Base-by-base conservation (phyloP, 2,113 vertebrate species). In the Nestor notabilis region DNA sequence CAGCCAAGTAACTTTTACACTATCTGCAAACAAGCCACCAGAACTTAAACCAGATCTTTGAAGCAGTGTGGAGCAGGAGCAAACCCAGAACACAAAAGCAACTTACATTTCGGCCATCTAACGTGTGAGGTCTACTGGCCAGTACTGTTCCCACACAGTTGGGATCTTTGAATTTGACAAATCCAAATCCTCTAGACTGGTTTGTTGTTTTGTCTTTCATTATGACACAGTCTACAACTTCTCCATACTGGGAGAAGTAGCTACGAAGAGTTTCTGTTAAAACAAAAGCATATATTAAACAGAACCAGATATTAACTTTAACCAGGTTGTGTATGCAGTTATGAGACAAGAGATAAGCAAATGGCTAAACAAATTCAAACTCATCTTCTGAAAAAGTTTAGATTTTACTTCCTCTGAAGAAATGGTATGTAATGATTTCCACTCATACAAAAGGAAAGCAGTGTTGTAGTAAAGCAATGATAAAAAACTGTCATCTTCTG, bases 201-300 rank as follows among this genome's bases (percentile, higher is more conserved):
- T 99, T 99, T 98, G 99, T 99, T 50, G 99, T 99, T 98, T 99
- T 99, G 97, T 99, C 99, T 98, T 99, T 99, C 99, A 99, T 99
- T 97, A 99, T 99, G 96, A 99, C 99, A 97, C 99, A 99, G 98
- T 99, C 99, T 86, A 99, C 99, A 23, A 99, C 99, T 97, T 99
- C 99, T 87, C 99, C 99, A 98, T 99, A 99, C 69, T 99, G 99
- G 89, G 99, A 99, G 97, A 99, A 99, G 98, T 99, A 99, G 98
- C 98, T 99, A 96, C 99, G 99, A 90, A 99, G 98, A 21, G 99
- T 99, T 98, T 99, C 99, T 99, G 98, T 97, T 96, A 85, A 93
- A 97, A 52, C 96, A 19, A 49, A 94, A 39, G 78, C 53, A 49
- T 18, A 11, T 7, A 50, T 97, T 86, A 96, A 95, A 88, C 65